Conservation (phyloP, 2,888 invertebrate species). For the Pardosa pseudoannulata region DNA sequence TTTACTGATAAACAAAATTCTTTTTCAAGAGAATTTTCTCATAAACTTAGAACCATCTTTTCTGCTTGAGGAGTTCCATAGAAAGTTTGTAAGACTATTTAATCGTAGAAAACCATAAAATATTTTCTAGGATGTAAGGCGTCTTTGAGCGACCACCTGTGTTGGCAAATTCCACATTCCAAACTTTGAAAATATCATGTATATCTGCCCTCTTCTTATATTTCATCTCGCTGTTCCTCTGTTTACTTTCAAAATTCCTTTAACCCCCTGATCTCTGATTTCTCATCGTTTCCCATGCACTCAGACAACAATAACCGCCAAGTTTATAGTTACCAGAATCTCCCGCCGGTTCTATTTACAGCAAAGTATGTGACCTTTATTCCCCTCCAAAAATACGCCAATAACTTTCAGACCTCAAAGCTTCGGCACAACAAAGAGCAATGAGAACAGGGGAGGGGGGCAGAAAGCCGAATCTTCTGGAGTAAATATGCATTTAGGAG, state of each 20-base stretch:
- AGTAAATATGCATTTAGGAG: constrained; percentile 44
- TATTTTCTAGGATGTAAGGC: no score
- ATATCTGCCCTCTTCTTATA: background rate
- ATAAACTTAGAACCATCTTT: no score
- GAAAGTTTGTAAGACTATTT: no score
- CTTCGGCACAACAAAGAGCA: background rate
- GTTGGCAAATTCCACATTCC: background rate
- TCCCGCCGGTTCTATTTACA: constrained; percentile 10
- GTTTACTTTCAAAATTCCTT: background rate
- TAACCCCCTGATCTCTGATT: constrained; percentile 5
- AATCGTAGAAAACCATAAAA: no score
- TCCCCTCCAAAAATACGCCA: background rate
- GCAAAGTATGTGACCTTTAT: background rate
- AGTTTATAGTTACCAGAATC: constrained; percentile 4
- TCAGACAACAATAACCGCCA: background rate
- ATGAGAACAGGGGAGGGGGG: background rate
- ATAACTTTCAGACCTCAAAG: constrained; percentile 16
- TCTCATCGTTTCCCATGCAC: background rate
- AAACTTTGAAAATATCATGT: background rate
- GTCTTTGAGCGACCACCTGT: no score
- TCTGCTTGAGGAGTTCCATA: no score
- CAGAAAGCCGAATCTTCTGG: constrained; percentile 2
- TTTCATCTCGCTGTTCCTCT: background rate
- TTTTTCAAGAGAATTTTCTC: no score
- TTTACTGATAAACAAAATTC: no score